These are phyloP conservation scores for Taphrorychus bicolor DNA, from an alignment of 2,888 invertebrate species.

Conservation along the genomic window DNA sequence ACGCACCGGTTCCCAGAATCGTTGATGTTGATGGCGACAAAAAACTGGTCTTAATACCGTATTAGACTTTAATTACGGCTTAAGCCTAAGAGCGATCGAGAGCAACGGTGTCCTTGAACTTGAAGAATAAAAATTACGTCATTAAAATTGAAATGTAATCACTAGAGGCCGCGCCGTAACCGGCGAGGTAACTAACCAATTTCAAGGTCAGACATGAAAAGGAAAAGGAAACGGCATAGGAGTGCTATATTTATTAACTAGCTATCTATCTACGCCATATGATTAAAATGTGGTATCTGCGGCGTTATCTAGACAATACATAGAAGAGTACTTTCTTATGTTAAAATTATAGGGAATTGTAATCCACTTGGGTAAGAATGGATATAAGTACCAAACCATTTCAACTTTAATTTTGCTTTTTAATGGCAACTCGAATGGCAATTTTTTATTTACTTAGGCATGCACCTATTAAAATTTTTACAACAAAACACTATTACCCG, in stretches of 20 bases:
- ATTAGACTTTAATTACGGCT: constrained; percentile 10
- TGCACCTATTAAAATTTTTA: too few species aligned
- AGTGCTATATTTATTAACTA: not conserved
- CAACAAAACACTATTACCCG: too few species aligned
- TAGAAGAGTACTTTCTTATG: too few species aligned
- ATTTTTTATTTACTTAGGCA: too few species aligned
- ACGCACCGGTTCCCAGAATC: not conserved
- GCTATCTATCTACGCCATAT: too few species aligned
- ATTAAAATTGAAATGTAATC: constrained; percentile 36
- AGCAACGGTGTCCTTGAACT: constrained; percentile 35
- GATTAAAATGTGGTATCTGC: too few species aligned
- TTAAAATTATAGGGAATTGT: too few species aligned
- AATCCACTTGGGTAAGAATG: too few species aligned
- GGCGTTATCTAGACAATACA: too few species aligned
- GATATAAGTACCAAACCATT: too few species aligned
- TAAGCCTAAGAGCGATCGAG: not conserved
- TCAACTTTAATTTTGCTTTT: too few species aligned
- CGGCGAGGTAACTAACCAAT: constrained; percentile 39
- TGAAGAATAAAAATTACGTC: constrained; percentile 36
- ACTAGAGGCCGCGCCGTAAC: constrained; percentile 24
- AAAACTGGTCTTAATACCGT: constrained; percentile 1
- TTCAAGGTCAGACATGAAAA: constrained; percentile 37
- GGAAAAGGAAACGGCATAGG: constrained; percentile 19
- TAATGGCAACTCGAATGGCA: too few species aligned
- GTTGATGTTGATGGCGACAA: not conserved